Evolutionary conservation across 1,140 invertebrate species (phyloP).

Genomic region (Eupeodes corollae): DNA sequence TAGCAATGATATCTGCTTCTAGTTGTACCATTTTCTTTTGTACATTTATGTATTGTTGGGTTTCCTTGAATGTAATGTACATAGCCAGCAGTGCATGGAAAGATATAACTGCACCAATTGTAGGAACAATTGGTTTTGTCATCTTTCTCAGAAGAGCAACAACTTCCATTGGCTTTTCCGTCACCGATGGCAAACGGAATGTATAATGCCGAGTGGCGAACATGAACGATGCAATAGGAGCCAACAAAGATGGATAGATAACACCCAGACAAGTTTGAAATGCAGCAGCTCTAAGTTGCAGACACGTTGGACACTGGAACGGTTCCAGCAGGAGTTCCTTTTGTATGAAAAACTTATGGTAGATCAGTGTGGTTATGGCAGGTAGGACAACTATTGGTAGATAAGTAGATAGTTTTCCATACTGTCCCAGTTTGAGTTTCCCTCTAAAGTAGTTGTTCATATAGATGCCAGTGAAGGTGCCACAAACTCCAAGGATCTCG

Average conservation of each 20-base stretch:
- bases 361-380: conserved; percentile 29
- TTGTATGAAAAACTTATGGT: conserved; percentile 37
- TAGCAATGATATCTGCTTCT: conserved; percentile 13
- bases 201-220: conserved; percentile 39
- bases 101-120: conserved; percentile 29
- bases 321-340: conserved; percentile 27
- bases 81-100: conserved; percentile 35
- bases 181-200: conserved; percentile 38
- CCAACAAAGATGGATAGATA: conserved; percentile 36
- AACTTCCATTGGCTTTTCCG: conserved; percentile 34
- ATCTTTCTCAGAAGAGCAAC: conserved; percentile 33
- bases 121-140: conserved; percentile 32
- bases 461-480: conserved; percentile 31
- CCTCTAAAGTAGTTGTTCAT: conserved; percentile 37
- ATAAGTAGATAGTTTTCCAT: conserved; percentile 35
- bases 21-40: conserved; percentile 25
- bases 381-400: conserved; percentile 38
- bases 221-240: conserved; percentile 38
- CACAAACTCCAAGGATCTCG: conserved; percentile 22
- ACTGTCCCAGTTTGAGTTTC: conserved; percentile 28
- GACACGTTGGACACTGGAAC: conserved; percentile 36
- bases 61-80: conserved; percentile 36
- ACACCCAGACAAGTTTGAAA: conserved; percentile 31
- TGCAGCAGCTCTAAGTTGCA: conserved; percentile 33
- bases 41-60: conserved; percentile 32